Percentiles rank a stretch among this genome's conserved stretches.
phyloP scores from a whole-genome alignment of 2,888 invertebrate species.

The Hirtodrosophila cameraria region DNA sequence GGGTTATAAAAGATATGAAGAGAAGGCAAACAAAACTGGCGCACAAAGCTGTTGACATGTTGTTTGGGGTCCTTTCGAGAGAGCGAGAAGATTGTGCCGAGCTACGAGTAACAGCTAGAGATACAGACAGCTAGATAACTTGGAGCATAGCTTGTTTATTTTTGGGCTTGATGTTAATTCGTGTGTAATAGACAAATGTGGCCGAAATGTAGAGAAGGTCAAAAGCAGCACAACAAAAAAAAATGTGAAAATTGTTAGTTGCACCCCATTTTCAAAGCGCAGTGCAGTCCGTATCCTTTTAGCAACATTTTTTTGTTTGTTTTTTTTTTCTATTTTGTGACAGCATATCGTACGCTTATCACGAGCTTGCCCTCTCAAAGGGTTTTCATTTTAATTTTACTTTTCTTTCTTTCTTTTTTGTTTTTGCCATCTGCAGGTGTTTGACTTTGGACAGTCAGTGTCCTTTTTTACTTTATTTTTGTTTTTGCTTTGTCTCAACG shows the following conservation, averaged over 20 bases:
- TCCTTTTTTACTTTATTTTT: slow-evolving; percentile 30
- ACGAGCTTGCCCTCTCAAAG: slow-evolving; percentile 32
- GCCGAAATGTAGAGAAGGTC: slow-evolving; percentile 29
- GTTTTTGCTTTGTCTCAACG: slow-evolving; percentile 8
- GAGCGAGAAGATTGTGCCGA: slow-evolving; percentile 38
- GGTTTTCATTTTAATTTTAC: slow-evolving; percentile 32
- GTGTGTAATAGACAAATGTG: slow-evolving; percentile 78
- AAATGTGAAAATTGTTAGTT: slow-evolving; percentile 12
- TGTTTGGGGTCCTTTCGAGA: slow-evolving; percentile 20
- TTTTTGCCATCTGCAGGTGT: slow-evolving; percentile 65
- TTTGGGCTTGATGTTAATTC: slow-evolving; percentile 72
- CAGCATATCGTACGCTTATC: slow-evolving; percentile 61
- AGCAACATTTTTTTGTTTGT: slow-evolving; percentile 6
- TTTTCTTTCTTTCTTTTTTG: slow-evolving; percentile 22
- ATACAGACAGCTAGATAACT: slow-evolving; percentile 46
- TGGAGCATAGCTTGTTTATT: slow-evolving; percentile 45
- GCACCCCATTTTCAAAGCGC: slow-evolving; percentile 23
- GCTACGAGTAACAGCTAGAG: slow-evolving; percentile 13
- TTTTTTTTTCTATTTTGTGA: slow-evolving; percentile 36
- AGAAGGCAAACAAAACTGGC: slow-evolving; percentile 33
- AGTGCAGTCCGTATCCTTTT: slow-evolving; percentile 1
- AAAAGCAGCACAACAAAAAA: slow-evolving; percentile 5
- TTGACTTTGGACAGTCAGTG: slow-evolving; percentile 54
- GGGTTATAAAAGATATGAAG: slow-evolving; percentile 38
- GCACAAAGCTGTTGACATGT: slow-evolving; percentile 75